Evolutionary conservation across 2,113 vertebrate species (phyloP).

Genomic region (Climacteris rufus): DNA sequence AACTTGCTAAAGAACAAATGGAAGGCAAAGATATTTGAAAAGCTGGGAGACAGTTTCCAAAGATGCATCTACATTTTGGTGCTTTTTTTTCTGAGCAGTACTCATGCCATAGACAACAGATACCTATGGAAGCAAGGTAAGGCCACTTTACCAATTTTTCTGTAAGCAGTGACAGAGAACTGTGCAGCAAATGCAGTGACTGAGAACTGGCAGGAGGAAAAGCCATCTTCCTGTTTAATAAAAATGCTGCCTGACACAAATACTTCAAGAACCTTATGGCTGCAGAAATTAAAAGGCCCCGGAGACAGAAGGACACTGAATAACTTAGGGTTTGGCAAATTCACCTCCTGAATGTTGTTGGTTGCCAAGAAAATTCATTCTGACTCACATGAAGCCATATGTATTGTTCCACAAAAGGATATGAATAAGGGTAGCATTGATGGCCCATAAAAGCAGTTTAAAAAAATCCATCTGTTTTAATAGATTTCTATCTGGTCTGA

Average conservation of each 20-base stretch:
- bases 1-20: background rate
- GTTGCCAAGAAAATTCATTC: constrained; percentile 46
- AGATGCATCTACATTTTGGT: background rate
- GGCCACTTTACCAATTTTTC: background rate
- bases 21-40: background rate
- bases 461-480: background rate
- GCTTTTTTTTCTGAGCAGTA: background rate
- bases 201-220: background rate
- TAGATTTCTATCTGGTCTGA: background rate
- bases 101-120: background rate
- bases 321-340: constrained; percentile 9
- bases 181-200: background rate
- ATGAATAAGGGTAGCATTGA: background rate
- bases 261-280: background rate
- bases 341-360: background rate
- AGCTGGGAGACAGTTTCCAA: background rate
- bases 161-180: background rate
- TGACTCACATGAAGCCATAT: constrained; percentile 33
- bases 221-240: background rate
- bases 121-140: background rate
- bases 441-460: background rate
- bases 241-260: background rate
- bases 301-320: background rate
- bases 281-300: background rate
- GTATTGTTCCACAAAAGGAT: constrained; percentile 2